Evolutionary conservation across 2,797 vertebrate genomes (phyloP).

Genomic region (Amblyraja radiata): DNA sequence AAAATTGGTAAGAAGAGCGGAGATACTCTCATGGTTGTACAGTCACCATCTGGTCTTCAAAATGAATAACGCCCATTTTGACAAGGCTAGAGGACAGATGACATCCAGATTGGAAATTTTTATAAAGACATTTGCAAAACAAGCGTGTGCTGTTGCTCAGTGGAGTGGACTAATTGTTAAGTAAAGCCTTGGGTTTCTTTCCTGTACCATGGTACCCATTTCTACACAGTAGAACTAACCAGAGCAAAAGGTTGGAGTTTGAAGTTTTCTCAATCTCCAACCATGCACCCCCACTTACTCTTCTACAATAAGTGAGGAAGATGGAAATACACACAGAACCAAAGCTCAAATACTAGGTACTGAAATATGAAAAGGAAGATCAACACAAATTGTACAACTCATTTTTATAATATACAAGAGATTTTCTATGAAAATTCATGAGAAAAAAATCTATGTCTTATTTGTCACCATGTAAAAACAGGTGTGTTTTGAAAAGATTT

Average conservation of each 20-base stretch:
- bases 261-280: neutral
- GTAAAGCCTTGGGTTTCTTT: neutral
- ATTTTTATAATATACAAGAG: neutral
- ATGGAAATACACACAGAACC: neutral
- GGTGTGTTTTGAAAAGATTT: neutral
- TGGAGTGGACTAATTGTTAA: neutral
- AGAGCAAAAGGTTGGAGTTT: neutral
- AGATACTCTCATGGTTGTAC: neutral
- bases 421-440: neutral
- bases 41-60: neutral
- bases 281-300: neutral
- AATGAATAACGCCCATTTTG: neutral
- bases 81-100: neutral
- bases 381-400: neutral
- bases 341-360: neutral
- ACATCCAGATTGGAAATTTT: neutral
- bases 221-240: neutral
- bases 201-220: neutral
- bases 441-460: too few species aligned
- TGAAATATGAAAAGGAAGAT: neutral
- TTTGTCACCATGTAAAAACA: too few species aligned
- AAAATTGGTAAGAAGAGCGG: neutral
- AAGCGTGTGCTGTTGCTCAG: neutral
- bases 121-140: neutral
- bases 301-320: neutral